Base-by-base conservation (phyloP, 2,888 invertebrate genomes). In the Plusia festucae region DNA sequence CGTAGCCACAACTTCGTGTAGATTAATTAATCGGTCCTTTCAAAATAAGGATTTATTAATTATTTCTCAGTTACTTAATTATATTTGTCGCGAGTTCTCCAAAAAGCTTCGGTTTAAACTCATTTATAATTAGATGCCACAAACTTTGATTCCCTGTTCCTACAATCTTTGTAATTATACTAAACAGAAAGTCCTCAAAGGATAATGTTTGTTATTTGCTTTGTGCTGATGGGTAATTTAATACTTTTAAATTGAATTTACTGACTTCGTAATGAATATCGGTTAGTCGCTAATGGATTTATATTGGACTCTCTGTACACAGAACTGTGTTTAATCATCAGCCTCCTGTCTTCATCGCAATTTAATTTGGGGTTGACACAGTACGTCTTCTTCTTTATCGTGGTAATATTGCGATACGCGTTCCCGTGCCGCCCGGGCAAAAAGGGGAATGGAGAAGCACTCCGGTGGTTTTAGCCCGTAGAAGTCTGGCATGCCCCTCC, bases 21-120 rank as follows among this genome's bases (percentile, higher is more conserved):
- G 60, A 78, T 78, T 74, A 81, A 81, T 78, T 81, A 68, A 81
- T 75, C 53, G 56, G 60, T 68, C 66, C 70, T 60, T 54, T 62
- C 62, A 65, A 74, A 75, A 72, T 68, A 68, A 51, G 63, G 64
- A 71, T 75, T 75, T 71, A 70, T 67, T 66, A 78, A 75, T 75
- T 81, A 75, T 75, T 81, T 75, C 62, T 53, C 60, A 54, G 76
- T 81, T 72, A 79, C 65, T 81, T 75, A 76, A 81, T 79, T 81
- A 72, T 79, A 79, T 79, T 81, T 79, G 79, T 79, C 70, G 68
- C 68, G 53, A 79, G 76, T 79, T 74, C 60, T 63, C 65, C 68
- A 68, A 75, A 72, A 81, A 79, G 79, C 76, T 15, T 65, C 30
- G 61, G 76, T 74, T 70, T 60, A 73, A 73, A 74, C 79, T 71